Conservation (phyloP, 2,797 vertebrate genomes). For the Microctenopoma lineatum region DNA sequence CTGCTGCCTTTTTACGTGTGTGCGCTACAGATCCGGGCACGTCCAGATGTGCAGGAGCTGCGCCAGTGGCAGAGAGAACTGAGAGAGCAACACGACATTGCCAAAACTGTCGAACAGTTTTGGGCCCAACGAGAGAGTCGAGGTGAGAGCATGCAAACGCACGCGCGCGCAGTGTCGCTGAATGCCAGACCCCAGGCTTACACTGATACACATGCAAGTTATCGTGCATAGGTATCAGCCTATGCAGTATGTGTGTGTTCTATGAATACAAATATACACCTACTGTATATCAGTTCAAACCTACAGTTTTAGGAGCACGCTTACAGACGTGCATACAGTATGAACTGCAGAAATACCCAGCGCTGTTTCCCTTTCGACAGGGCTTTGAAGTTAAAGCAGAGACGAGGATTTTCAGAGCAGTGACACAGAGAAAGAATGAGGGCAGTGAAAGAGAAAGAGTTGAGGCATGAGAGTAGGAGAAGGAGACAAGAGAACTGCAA, state of each 20-base stretch:
- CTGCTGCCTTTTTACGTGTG: constrained; percentile 18
- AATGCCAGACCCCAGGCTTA: constrained; percentile 37
- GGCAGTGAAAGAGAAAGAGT: constrained; percentile 49
- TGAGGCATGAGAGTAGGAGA: constrained; percentile 15
- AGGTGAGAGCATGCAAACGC: constrained; percentile 76
- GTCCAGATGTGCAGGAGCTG: constrained; percentile 89
- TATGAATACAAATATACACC: background rate
- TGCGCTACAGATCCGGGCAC: constrained; percentile 83
- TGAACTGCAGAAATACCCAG: constrained; percentile 15
- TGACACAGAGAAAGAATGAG: constrained; percentile 56
- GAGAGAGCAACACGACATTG: constrained; percentile 83
- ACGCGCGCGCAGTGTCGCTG: constrained; percentile 23
- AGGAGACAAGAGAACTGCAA: constrained; percentile 38
- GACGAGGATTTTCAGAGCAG: constrained; percentile 45
- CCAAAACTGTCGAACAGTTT: constrained; percentile 82
- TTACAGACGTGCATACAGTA: constrained; percentile 7
- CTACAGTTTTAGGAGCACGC: constrained; percentile 8
- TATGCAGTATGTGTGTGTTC: background rate
- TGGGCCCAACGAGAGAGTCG: constrained; percentile 87
- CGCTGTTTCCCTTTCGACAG: constrained; percentile 17
- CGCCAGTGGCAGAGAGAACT: constrained; percentile 91
- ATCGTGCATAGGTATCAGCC: constrained; percentile 14
- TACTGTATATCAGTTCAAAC: no score
- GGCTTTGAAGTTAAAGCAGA: constrained; percentile 55
- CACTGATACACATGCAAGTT: constrained; percentile 12